Conservation (phyloP, 2,113 vertebrate genomes). For the Atractosteus spatula region DNA sequence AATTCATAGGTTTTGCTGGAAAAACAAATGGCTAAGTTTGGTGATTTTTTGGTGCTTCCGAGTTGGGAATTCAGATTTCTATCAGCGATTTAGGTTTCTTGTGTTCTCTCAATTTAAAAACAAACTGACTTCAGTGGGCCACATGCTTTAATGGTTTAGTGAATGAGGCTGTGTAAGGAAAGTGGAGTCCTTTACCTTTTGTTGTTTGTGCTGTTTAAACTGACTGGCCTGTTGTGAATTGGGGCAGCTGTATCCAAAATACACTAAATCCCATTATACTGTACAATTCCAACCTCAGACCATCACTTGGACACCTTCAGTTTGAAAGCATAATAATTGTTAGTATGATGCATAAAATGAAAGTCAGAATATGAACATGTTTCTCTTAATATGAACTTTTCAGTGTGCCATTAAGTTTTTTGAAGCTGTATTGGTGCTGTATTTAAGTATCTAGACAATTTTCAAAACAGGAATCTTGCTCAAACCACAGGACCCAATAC, state of each 20-base stretch:
- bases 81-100: neutral
- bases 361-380: too few species aligned
- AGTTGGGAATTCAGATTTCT: neutral
- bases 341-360: neutral
- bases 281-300: neutral
- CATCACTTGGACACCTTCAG: neutral
- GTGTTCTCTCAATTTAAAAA: too few species aligned
- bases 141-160: constrained; percentile 53
- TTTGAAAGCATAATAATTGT: neutral
- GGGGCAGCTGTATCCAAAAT: neutral
- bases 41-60: neutral
- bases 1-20: neutral
- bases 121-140: constrained; percentile 38
- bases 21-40: neutral
- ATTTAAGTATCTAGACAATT: too few species aligned
- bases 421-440: too few species aligned
- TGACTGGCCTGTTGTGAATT: neutral
- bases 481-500: too few species aligned
- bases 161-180: constrained; percentile 56
- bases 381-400: too few species aligned
- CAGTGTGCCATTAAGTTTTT: too few species aligned
- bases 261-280: neutral
- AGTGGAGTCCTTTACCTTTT: constrained; percentile 45
- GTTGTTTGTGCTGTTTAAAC: constrained; percentile 6
- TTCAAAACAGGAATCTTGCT: too few species aligned